Conservation (phyloP, 2,113 vertebrate genomes). For the Brienomyrus brachyistius region DNA sequence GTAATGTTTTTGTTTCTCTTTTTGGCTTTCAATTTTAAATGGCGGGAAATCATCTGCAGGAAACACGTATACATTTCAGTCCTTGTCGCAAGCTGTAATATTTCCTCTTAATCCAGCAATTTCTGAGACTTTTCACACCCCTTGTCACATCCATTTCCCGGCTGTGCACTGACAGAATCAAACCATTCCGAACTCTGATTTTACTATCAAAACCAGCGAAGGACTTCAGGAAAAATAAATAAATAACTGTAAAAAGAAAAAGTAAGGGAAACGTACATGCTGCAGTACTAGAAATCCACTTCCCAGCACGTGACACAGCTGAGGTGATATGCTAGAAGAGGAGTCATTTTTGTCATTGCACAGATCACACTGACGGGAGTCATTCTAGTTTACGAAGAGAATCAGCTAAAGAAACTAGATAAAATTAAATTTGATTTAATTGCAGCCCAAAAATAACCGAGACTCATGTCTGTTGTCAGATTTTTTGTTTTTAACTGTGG, state of each 20-base stretch:
- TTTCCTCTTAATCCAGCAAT: neutral
- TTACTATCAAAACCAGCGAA: neutral
- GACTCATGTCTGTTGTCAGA: neutral
- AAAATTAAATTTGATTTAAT: neutral
- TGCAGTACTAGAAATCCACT: neutral
- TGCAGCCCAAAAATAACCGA: neutral
- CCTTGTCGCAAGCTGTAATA: neutral
- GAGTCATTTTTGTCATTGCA: neutral
- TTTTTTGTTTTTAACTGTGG: neutral
- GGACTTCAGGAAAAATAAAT: neutral
- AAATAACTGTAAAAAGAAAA: neutral
- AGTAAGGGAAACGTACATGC: neutral
- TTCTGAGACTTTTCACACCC: neutral
- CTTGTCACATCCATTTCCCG: neutral
- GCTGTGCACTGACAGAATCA: neutral
- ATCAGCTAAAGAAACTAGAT: neutral
- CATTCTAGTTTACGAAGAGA: neutral
- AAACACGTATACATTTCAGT: conserved; percentile 3
- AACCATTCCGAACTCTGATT: neutral
- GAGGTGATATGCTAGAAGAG: neutral
- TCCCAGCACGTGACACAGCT: neutral
- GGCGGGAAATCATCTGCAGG: neutral
- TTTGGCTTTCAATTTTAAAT: neutral
- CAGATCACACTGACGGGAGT: neutral
- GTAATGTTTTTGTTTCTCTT: neutral